Percentiles rank a stretch among this genome's conserved stretches.
These are phyloP conservation scores for Leptinotarsa haldemani DNA, from an alignment of 2,888 invertebrate species.

Conservation along the genomic window DNA sequence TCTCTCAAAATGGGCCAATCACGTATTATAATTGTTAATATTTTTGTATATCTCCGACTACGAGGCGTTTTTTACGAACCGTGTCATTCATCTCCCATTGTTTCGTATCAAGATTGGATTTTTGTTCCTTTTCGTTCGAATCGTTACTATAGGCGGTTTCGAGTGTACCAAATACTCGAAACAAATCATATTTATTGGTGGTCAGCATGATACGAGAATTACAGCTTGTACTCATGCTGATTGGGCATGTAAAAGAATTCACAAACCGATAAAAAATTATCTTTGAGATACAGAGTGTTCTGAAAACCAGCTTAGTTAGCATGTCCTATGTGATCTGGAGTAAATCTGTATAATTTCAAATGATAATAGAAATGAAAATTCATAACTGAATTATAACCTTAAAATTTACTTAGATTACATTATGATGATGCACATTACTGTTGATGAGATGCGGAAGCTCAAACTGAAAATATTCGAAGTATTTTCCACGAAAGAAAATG, in stretches of 20 bases:
- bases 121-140: conserved; percentile 32
- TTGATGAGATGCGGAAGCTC: no score
- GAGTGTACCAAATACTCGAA: conserved; percentile 31
- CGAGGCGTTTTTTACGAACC: conserved; percentile 49
- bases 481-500: no score
- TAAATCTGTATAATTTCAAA: no score
- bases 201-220: conserved; percentile 10
- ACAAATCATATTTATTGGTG: conserved; percentile 26
- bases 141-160: conserved; percentile 36
- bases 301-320: neutral
- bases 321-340: neutral
- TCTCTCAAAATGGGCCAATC: conserved; percentile 62
- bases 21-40: conserved; percentile 60
- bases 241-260: neutral
- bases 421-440: no score
- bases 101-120: conserved; percentile 48
- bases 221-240: conserved; percentile 16
- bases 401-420: no score
- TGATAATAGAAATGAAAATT: no score
- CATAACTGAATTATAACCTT: no score
- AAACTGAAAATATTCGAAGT: no score
- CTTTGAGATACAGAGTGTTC: neutral
- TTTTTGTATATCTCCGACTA: conserved; percentile 48
- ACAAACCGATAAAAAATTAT: neutral
- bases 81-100: conserved; percentile 54